phyloP scores from a whole-genome alignment of 2,888 invertebrate species.

The Cephus rjabovi region DNA sequence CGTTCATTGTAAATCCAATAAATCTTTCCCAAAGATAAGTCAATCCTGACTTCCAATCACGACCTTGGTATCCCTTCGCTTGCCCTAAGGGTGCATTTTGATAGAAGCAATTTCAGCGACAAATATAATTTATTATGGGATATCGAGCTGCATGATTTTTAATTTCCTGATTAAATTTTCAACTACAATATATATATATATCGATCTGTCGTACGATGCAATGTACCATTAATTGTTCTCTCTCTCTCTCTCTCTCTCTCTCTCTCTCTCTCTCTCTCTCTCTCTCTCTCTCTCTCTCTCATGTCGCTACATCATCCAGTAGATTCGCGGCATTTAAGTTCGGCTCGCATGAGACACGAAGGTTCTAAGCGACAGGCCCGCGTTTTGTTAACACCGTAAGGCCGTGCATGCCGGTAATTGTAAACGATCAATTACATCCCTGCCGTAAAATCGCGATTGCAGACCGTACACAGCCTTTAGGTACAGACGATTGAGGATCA shows the following conservation, averaged over 20 bases:
- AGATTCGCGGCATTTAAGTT: neutral
- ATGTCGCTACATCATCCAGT: neutral
- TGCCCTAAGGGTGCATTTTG: neutral
- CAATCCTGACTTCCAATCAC: neutral
- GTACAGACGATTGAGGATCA: neutral
- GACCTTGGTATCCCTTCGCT: neutral
- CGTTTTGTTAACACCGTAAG: constrained; percentile 33
- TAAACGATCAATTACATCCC: constrained; percentile 26
- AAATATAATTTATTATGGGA: neutral
- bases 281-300: too few relatives aligned
- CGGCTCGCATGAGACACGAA: constrained; percentile 36
- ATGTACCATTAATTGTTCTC: neutral
- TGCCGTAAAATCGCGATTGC: neutral
- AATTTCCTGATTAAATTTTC: neutral
- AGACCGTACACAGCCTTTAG: neutral
- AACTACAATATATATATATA: neutral
- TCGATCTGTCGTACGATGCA: neutral
- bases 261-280: neutral
- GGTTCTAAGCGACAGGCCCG: constrained; percentile 10
- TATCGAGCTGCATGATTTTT: neutral
- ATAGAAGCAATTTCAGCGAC: neutral
- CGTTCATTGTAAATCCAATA: neutral
- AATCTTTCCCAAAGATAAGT: neutral
- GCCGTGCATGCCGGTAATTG: constrained; percentile 14
- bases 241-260: too few relatives aligned